Percentiles rank a stretch among this genome's conserved stretches.
These are phyloP conservation scores for Montifringilla adamsi DNA, from an alignment of 2,113 vertebrate species.

Conservation along the genomic window DNA sequence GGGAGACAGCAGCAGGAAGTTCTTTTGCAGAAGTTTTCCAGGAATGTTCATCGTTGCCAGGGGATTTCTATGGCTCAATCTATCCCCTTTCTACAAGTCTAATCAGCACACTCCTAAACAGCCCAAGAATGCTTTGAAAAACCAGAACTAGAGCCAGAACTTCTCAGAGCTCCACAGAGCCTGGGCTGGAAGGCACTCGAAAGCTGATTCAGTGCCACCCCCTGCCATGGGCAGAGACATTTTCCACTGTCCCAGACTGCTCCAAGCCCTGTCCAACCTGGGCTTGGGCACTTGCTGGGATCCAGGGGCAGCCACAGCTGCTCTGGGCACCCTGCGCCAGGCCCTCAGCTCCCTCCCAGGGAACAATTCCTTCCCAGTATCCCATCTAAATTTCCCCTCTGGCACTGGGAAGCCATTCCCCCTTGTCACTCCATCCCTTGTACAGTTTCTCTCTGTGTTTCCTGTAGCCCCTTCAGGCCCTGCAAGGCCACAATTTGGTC, in stretches of 20 bases:
- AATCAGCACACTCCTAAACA: background rate
- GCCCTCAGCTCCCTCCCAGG: background rate
- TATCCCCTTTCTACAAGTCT: background rate
- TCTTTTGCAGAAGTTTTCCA: background rate
- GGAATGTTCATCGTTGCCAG: too few relatives aligned
- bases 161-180: background rate
- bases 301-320: background rate
- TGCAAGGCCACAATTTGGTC: background rate
- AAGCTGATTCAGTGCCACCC: fast-evolving
- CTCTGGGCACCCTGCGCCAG: background rate
- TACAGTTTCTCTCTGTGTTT: fast-evolving
- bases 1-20: background rate
- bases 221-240: background rate
- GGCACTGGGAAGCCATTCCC: background rate
- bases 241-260: background rate
- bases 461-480: fast-evolving
- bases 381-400: background rate
- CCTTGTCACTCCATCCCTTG: background rate
- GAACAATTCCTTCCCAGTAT: background rate
- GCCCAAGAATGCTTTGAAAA: background rate
- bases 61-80: background rate
- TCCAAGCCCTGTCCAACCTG: background rate
- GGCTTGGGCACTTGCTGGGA: background rate
- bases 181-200: fast-evolving
- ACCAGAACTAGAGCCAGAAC: background rate